Evolutionary conservation across 2,888 invertebrate genomes (phyloP), one percentile per base, ranked within the genome.

Genomic region (Ormyrus thymus): DNA sequence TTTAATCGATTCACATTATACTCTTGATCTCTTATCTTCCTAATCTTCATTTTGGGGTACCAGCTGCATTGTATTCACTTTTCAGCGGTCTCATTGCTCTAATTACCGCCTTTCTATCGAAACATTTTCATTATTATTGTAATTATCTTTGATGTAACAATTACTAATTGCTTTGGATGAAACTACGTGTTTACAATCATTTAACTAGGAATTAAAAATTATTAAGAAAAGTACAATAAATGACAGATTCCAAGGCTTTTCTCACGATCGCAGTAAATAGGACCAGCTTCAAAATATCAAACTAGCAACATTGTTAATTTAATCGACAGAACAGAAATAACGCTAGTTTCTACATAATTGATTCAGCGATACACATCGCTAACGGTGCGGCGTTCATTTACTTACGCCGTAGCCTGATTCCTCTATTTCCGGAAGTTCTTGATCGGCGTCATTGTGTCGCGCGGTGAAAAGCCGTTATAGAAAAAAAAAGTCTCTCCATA

Each of bases 1-100:
- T 46, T 61, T 61, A 61, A 61, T 61, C 61, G 61, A 61, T 43
- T 61, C 46, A 61, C 61, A 61, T 61, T 61, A 61, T 29, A 61
- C 61, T 43, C 61, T 10, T 11, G 59, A 11, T 29, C 29, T 61
- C 61, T 7, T 46, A 45, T 61, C 43, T 61, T 46, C 46, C 11
- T 9, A 8, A 58, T 58, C 15, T 15, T 58, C 29, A 7, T 5
- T 13, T 29, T 9, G 15, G 58, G 29, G 13, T 58, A 15, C 56
- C 13, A 8, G 8, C 7, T 9, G 11, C 56, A 58, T 58, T 58
- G 56, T 58, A 13, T 58, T 58, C 56, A 13, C 55, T 56, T 11
- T 56, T 56, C 55, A 13, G n/a, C 55, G n/a, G 8, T 55, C 29
- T 29, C 29, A 29, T 29, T 29, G 29, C 29, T 29, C 3, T 29